Evolutionary conservation across 2,113 vertebrate genomes (phyloP).

Genomic region (Vanacampus margaritifer): DNA sequence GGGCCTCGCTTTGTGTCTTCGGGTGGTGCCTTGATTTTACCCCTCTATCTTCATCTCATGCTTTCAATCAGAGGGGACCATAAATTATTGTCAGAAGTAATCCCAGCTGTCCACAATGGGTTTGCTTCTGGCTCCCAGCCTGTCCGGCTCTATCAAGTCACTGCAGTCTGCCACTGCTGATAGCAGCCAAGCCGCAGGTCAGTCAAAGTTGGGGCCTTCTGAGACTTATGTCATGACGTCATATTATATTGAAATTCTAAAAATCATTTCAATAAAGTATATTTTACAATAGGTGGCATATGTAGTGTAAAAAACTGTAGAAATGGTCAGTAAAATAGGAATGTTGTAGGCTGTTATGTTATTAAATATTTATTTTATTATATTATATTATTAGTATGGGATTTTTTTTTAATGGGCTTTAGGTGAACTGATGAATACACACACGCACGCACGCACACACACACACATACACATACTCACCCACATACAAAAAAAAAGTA

Average conservation of each 20-base stretch:
- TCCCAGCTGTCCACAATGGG: constrained; percentile 63
- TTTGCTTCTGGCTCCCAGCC: constrained; percentile 57
- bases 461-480: too few species aligned
- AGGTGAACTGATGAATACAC: too few species aligned
- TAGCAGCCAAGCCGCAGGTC: constrained; percentile 6
- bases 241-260: neutral
- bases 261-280: neutral
- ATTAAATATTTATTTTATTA: too few species aligned
- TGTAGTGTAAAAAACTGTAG: too few species aligned
- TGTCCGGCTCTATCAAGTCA: constrained; percentile 67
- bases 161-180: constrained; percentile 45
- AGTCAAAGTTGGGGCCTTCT: neutral
- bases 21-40: constrained; percentile 61
- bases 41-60: constrained; percentile 55
- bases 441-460: too few species aligned
- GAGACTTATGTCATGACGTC: neutral
- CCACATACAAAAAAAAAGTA: too few species aligned
- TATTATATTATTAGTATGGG: too few species aligned
- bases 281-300: neutral
- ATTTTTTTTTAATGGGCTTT: too few species aligned
- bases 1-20: constrained; percentile 69
- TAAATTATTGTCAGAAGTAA: constrained; percentile 74
- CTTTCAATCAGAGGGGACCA: constrained; percentile 69
- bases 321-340: neutral
- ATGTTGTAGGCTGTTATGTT: too few species aligned